Percentiles rank a stretch among this genome's conserved stretches.
These are phyloP conservation scores for Leucoptera coffeella DNA, from an alignment of 2,888 invertebrate genomes.

Conservation along the genomic window DNA sequence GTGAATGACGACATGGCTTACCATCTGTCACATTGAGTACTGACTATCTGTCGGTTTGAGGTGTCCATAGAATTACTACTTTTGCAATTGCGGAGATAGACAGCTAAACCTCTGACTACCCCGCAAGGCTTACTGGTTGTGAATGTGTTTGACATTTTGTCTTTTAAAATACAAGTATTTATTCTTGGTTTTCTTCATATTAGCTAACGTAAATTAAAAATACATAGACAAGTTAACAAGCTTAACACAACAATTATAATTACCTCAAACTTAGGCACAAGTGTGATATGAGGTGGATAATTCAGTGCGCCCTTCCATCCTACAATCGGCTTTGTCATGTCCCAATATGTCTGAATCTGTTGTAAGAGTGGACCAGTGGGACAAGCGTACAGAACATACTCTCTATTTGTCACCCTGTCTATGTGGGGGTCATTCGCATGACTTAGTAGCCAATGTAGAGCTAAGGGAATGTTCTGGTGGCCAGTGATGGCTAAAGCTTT, in stretches of 20 bases:
- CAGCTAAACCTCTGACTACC: no score
- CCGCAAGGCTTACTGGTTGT: no score
- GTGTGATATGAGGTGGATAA: slow-evolving; percentile 83
- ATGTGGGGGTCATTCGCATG: slow-evolving; percentile 81
- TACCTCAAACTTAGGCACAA: slow-evolving; percentile 86
- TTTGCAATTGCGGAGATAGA: no score
- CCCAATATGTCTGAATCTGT: slow-evolving; percentile 72
- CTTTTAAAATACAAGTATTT: no score
- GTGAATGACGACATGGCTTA: no score
- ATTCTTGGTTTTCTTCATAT: no score
- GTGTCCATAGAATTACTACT: no score
- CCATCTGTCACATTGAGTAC: no score
- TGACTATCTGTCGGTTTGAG: no score
- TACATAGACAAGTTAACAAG: no score
- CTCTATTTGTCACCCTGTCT: slow-evolving; percentile 70
- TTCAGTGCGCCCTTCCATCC: slow-evolving; percentile 91
- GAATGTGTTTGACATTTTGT: no score
- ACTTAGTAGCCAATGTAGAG: slow-evolving; percentile 85
- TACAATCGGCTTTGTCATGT: slow-evolving; percentile 63
- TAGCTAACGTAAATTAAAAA: no score
- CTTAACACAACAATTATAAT: slow-evolving; percentile 3
- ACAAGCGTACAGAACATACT: slow-evolving; percentile 83
- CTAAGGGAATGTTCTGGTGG: slow-evolving; percentile 78
- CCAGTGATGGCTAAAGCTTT: slow-evolving; percentile 89
- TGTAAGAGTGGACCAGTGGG: slow-evolving; percentile 71